Base-by-base conservation (phyloP, 2,113 vertebrate genomes). In the Shinisaurus crocodilurus region DNA sequence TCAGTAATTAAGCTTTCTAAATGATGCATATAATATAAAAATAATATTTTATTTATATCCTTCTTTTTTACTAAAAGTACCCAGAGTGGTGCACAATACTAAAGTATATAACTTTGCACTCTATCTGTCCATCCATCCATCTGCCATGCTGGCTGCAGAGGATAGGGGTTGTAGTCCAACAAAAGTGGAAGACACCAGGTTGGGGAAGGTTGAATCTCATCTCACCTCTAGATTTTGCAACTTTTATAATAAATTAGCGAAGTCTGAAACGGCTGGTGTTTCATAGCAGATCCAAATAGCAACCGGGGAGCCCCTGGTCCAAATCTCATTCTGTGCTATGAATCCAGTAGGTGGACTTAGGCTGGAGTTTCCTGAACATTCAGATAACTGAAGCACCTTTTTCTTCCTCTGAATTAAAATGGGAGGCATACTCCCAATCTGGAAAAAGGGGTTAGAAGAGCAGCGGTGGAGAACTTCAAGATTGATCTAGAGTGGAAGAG, bases 1-100 rank as follows among this genome's bases (percentile, higher is more conserved):
- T 87, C 77, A 90, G 90, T 92, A 74, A 92, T 16, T 63, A 95
- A 67, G 89, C 84, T 93, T 90, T 50, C 75, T 94, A 88, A 94
- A 93, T 94, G 89, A 90, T 82, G 82, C 86, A 5, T 85, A 84
- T 89, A 84, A 93, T n/a, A 92, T 34, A 67, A 69, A 7, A 65
- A 67, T 9, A 34, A 84, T 48, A 48, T 80, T 80, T 48, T 50
- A 29, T 32, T 63, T 81, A 27, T 81, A 54, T 18, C 45, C 50
- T 15, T 32, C 48, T 81, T 29, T 50, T 54, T 54, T 81, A 54
- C 34, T 34, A 50, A 81, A 54, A 81, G 79, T 34, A 54, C 32
- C 48, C 48, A 20, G 15, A 18, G 6, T 15, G 43, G 32, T 16
- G 32, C 54, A 82, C n/a, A 82, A 82, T 27, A 82, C 23, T 37